Evolutionary conservation across 2,113 vertebrate species (phyloP).

Genomic region (Serranochromis macrocephalus): DNA sequence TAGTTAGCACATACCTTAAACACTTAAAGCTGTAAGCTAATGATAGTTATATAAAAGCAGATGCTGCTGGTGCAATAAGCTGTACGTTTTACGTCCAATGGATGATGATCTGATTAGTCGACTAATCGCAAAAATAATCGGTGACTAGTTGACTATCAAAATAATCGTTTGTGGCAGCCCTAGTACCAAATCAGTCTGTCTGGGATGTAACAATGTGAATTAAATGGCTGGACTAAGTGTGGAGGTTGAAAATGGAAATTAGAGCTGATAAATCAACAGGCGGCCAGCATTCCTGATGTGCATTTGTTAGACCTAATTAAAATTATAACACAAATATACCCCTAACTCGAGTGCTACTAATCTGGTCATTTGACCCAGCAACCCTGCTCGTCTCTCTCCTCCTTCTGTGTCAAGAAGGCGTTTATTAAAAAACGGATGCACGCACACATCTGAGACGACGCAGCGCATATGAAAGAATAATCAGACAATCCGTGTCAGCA

Average conservation of each 20-base stretch:
- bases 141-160: no score
- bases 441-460: neutral
- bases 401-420: neutral
- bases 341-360: neutral
- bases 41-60: no score
- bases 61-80: no score
- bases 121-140: no score
- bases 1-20: no score
- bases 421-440: neutral
- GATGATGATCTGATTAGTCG: no score
- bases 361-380: conserved; percentile 6
- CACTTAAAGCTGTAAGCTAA: no score
- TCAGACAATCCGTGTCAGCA: conserved; percentile 16
- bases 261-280: conserved; percentile 20
- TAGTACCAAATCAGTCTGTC: neutral
- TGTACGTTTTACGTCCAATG: no score
- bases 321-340: conserved; percentile 13
- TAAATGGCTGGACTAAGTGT: neutral
- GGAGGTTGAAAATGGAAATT: conserved; percentile 17
- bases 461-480: neutral
- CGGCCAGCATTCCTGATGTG: neutral
- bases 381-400: neutral
- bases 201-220: conserved; percentile 18
- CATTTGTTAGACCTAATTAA: conserved; percentile 11
- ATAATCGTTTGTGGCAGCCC: no score